Conservation (phyloP, 1,140 invertebrate genomes). For the Rhagoletis zephyria region DNA sequence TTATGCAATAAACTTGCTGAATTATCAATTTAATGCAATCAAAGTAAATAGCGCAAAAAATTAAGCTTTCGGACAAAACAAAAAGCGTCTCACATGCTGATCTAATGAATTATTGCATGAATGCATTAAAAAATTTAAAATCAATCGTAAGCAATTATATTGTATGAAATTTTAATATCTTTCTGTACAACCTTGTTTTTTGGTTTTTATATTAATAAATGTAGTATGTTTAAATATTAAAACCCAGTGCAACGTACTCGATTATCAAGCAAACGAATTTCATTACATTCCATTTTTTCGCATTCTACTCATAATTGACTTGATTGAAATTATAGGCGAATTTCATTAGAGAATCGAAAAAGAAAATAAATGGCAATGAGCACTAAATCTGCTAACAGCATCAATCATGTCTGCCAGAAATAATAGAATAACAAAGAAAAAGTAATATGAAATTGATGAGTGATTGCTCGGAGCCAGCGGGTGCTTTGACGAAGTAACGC, state of each 20-base stretch:
- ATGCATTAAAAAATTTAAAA: conserved; percentile 1
- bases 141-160: neutral
- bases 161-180: too few species aligned
- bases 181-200: too few species aligned
- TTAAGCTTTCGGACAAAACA: neutral
- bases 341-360: neutral
- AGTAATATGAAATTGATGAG: neutral
- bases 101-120: neutral
- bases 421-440: neutral
- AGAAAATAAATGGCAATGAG: neutral
- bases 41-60: neutral
- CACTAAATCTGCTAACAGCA: neutral
- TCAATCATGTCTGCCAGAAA: conserved; percentile 20
- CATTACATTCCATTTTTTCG: neutral
- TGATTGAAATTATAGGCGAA: conserved; percentile 9
- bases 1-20: neutral
- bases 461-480: neutral
- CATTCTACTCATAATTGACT: conserved; percentile 19
- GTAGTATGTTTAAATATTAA: too few species aligned
- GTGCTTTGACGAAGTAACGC: neutral
- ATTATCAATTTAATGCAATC: neutral
- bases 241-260: neutral
- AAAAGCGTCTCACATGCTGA: neutral
- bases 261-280: neutral
- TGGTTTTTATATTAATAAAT: too few species aligned